These are phyloP conservation scores for Alviniconcha marisindica DNA, from an alignment of 1,140 invertebrate genomes.

Conservation along the genomic window DNA sequence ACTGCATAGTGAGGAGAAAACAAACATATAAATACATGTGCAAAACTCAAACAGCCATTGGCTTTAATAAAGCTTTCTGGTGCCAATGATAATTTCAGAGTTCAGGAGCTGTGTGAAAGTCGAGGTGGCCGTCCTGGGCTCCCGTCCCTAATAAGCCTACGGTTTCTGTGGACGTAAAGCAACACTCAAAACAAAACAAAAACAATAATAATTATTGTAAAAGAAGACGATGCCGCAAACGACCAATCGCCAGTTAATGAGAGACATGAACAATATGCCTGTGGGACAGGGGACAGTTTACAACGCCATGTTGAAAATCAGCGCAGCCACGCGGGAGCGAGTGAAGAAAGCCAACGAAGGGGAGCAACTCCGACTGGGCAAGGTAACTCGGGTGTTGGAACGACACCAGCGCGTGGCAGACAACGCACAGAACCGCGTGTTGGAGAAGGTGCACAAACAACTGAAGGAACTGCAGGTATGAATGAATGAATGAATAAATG, in stretches of 20 bases:
- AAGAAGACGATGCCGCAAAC: conserved; percentile 32
- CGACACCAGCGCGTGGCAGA: conserved; percentile 18
- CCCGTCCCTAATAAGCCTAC: too few relatives aligned
- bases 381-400: conserved; percentile 35
- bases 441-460: conserved; percentile 21
- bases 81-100: too few relatives aligned
- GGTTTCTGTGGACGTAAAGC: too few relatives aligned
- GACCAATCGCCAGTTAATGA: conserved; percentile 21
- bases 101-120: too few relatives aligned
- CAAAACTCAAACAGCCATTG: too few relatives aligned
- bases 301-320: conserved; percentile 39
- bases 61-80: too few relatives aligned
- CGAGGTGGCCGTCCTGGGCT: too few relatives aligned
- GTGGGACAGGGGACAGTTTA: conserved; percentile 29
- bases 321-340: conserved; percentile 36
- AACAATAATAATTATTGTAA: too few relatives aligned
- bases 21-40: too few relatives aligned
- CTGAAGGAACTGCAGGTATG: conserved; percentile 29
- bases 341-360: conserved; percentile 34
- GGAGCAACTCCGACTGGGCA: conserved; percentile 32
- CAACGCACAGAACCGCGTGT: background rate
- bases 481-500: too few relatives aligned
- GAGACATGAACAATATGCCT: conserved; percentile 34
- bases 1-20: too few relatives aligned
- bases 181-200: too few relatives aligned